Percentiles rank a stretch among this genome's conserved stretches.
These are phyloP conservation scores for Drosophila pachea DNA, from an alignment of 1,140 invertebrate species.

Conservation along the genomic window DNA sequence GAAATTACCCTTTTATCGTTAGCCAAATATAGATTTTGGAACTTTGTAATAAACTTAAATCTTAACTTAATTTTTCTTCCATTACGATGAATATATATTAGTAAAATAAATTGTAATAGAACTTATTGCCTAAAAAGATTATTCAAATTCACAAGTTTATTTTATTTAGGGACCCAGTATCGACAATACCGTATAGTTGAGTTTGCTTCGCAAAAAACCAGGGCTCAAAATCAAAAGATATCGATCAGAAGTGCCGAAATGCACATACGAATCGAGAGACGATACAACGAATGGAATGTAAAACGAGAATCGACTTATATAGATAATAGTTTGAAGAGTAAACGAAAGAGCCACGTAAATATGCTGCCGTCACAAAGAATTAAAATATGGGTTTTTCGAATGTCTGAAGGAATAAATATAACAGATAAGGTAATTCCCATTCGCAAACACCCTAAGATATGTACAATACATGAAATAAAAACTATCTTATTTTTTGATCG, in stretches of 20 bases:
- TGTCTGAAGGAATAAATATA: conserved; percentile 55
- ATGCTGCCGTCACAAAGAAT: conserved; percentile 29
- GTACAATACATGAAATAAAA: not conserved
- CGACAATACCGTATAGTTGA: conserved; percentile 90
- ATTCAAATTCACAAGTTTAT: not conserved
- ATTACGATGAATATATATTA: not conserved
- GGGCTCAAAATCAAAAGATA: conserved; percentile 80
- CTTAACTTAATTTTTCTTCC: too few species aligned
- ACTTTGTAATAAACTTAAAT: too few species aligned
- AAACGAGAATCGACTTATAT: conserved; percentile 5
- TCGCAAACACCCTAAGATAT: not conserved
- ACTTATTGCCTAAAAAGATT: too few species aligned
- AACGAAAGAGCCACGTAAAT: conserved; percentile 32
- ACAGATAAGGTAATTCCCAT: conserved; percentile 52
- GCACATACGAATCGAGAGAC: conserved; percentile 70
- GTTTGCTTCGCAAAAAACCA: conserved; percentile 85
- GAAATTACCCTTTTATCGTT: too few species aligned
- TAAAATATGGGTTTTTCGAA: conserved; percentile 73
- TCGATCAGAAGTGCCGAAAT: conserved; percentile 68
- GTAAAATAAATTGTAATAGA: not conserved
- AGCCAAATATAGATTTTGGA: too few species aligned
- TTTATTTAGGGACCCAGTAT: conserved; percentile 80
- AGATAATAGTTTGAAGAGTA: conserved; percentile 17
- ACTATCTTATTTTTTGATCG: conserved; percentile 1
- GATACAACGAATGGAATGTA: conserved; percentile 23